These are phyloP conservation scores for Catharus bicknelli DNA, from an alignment of 2,113 vertebrate genomes.

Conservation along the genomic window DNA sequence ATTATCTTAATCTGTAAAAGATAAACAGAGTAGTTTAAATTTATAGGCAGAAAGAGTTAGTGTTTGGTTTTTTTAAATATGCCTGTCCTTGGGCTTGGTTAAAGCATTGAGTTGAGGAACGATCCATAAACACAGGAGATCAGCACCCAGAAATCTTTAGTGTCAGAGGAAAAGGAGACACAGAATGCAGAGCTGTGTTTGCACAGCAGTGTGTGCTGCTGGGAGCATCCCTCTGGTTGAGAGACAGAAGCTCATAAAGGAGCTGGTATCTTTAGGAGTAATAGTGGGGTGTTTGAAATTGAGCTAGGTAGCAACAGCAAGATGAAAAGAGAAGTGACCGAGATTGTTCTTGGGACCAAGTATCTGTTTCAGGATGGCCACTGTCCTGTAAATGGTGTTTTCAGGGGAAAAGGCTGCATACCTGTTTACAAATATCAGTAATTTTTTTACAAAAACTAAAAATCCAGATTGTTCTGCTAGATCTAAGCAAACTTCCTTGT, in stretches of 20 bases:
- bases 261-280: not conserved
- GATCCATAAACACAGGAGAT: not conserved
- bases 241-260: not conserved
- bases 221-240: not conserved
- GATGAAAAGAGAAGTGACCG: not conserved
- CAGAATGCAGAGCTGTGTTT: not conserved
- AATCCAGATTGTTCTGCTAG: not conserved
- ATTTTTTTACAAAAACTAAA: not conserved
- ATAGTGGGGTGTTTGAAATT: not conserved
- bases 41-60: not conserved
- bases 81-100: not conserved
- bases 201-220: not conserved
- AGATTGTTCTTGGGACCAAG: not conserved
- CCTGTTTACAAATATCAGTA: not conserved
- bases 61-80: not conserved
- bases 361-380: not conserved
- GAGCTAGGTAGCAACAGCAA: not conserved
- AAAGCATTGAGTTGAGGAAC: not conserved
- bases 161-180: not conserved
- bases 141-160: not conserved
- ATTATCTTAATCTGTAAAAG: not conserved
- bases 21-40: not conserved
- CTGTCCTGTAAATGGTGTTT: not conserved
- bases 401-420: not conserved
- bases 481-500: not conserved